These are phyloP conservation scores for Rapana venosa DNA, from an alignment of 2,888 invertebrate genomes.

Conservation along the genomic window DNA sequence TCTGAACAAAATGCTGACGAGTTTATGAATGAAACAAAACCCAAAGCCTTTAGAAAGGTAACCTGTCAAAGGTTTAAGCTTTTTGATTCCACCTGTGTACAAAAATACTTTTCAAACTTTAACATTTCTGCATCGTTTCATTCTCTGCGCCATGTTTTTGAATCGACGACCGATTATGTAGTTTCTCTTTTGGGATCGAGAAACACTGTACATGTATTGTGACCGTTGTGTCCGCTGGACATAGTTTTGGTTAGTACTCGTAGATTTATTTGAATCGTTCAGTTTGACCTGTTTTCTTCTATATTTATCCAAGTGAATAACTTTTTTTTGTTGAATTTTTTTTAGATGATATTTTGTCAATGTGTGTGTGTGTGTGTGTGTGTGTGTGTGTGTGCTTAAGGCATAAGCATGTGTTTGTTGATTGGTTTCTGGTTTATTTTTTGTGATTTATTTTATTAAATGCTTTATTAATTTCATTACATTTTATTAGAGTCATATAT, in stretches of 20 bases:
- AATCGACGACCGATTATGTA: neutral
- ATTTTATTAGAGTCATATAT: no score
- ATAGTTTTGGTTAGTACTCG: no score
- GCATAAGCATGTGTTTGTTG: neutral
- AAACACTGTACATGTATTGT: neutral
- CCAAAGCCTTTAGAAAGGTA: neutral
- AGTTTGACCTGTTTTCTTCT: neutral
- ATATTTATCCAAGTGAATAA: neutral
- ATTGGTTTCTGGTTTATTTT: neutral
- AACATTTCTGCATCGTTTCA: constrained; percentile 25
- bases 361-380: neutral
- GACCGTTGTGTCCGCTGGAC: no score
- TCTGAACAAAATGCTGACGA: constrained; percentile 12
- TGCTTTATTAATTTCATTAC: no score
- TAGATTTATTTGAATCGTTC: neutral
- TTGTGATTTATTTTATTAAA: neutral
- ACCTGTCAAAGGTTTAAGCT: neutral
- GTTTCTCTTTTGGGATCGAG: constrained; percentile 25
- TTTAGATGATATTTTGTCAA: neutral
- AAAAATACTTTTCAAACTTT: constrained; percentile 2
- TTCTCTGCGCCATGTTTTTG: constrained; percentile 21
- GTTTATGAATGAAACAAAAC: neutral
- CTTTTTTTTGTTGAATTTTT: neutral
- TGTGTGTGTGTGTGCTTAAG: neutral
- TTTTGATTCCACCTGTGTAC: neutral